Evolutionary conservation across 2,113 vertebrate species (phyloP).

Genomic region (Podarcis cretensis): DNA sequence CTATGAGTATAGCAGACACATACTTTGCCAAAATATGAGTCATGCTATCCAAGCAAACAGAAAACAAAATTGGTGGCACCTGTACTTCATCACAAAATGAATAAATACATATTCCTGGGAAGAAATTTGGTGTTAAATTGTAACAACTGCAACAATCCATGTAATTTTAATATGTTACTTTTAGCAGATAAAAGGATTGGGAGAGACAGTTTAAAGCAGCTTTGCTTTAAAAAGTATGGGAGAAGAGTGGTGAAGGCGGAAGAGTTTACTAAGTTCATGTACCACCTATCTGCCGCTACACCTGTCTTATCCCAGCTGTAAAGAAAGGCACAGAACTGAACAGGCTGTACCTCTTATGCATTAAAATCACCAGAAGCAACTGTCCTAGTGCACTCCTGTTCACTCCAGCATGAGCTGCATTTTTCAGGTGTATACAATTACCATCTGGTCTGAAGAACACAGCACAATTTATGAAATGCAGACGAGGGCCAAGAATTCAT

Average conservation of each 20-base stretch:
- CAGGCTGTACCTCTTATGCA: not conserved
- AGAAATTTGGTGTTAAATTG: not conserved
- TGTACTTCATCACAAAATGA: not conserved
- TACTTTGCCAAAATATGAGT: not conserved
- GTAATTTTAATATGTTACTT: not conserved
- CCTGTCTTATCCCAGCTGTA: too few relatives aligned
- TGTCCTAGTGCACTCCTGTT: not conserved
- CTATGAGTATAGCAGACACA: not conserved
- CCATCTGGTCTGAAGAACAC: not conserved
- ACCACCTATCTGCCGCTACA: not conserved
- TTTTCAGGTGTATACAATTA: not conserved
- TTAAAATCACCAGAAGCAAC: not conserved
- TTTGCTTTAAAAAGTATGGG: not conserved
- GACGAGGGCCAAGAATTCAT: not conserved
- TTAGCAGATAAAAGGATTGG: not conserved
- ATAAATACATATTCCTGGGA: not conserved
- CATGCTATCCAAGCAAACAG: not conserved
- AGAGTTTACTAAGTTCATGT: not conserved
- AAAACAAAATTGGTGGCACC: not conserved
- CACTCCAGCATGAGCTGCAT: not conserved
- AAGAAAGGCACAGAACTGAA: not conserved
- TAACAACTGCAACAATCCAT: not conserved
- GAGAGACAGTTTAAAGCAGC: not conserved
- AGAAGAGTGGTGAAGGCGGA: not conserved
- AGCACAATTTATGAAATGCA: not conserved